A percentile compares a stretch with the other conserved stretches of the same genome.
These are phyloP conservation scores for Drosophila melanica DNA, from an alignment of 1,140 invertebrate species.

Conservation along the genomic window DNA sequence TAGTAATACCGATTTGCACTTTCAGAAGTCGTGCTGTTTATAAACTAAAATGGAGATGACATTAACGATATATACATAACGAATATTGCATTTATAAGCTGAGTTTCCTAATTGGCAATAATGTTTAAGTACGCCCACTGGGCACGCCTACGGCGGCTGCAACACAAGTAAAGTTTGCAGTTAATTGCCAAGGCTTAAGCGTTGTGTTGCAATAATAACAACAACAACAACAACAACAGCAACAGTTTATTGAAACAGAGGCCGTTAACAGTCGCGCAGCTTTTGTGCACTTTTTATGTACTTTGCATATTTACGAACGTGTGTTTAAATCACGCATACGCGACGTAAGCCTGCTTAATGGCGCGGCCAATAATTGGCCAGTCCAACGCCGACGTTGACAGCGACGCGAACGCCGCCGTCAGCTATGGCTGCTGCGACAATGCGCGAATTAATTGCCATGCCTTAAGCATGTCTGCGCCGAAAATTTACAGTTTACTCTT, in stretches of 20 bases:
- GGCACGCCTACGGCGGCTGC: constrained; percentile 16
- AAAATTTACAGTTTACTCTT: constrained; percentile 36
- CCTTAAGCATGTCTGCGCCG: constrained; percentile 33
- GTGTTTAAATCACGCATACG: constrained; percentile 54
- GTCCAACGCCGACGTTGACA: constrained; percentile 35
- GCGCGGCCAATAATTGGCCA: constrained; percentile 19
- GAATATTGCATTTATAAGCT: neutral
- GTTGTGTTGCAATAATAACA: constrained; percentile 36
- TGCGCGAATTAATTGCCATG: constrained; percentile 44
- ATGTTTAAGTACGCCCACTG: constrained; percentile 40
- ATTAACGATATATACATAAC: neutral
- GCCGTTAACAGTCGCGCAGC: constrained; percentile 14
- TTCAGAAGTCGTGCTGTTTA: constrained; percentile 27
- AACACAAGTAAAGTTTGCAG: constrained; percentile 22
- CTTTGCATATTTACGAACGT: constrained; percentile 33
- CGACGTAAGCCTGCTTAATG: constrained; percentile 29
- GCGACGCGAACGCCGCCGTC: constrained; percentile 4
- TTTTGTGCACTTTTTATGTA: constrained; percentile 20
- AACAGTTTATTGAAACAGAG: constrained; percentile 36
- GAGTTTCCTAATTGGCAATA: constrained; percentile 56
- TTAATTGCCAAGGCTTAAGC: constrained; percentile 32
- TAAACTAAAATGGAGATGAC: constrained; percentile 4
- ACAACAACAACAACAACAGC: constrained; percentile 9
- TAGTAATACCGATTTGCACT: constrained; percentile 43
- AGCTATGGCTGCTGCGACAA: neutral